A percentile compares a stretch with the other conserved stretches of the same genome.
Evolutionary conservation across 2,888 invertebrate species (phyloP).

Genomic region (Stenotaenia linearis): DNA sequence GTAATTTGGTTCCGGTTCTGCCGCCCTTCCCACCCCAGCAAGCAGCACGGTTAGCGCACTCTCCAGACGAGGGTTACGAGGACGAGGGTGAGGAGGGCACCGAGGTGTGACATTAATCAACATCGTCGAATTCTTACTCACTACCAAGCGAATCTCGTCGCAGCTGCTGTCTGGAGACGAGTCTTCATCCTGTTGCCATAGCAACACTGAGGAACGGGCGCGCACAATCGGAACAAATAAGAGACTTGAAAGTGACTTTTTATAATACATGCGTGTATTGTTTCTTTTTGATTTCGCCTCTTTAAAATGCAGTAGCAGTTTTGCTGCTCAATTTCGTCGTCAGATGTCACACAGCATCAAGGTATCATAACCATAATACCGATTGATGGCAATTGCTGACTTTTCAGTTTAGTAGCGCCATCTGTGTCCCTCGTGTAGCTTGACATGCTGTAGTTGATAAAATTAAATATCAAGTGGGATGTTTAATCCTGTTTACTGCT

Average conservation of each 20-base stretch:
- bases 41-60: conserved; percentile 36
- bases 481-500: conserved; percentile 10
- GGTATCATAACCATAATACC: neutral
- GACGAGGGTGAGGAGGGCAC: conserved; percentile 64
- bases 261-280: neutral
- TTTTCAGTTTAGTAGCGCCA: neutral
- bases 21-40: conserved; percentile 37
- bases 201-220: neutral
- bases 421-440: conserved; percentile 7
- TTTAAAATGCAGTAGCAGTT: neutral
- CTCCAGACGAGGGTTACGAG: conserved; percentile 78
- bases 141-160: conserved; percentile 28
- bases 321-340: neutral
- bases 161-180: conserved; percentile 28
- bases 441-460: neutral
- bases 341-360: neutral
- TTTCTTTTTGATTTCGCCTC: neutral
- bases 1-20: conserved; percentile 37
- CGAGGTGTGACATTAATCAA: conserved; percentile 56
- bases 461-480: neutral
- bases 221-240: conserved; percentile 9
- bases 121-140: conserved; percentile 13
- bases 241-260: neutral
- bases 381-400: neutral
- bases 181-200: neutral